Conservation (phyloP, 35 echinoderm and acorn worm genomes). For the Heliocidaris tuberculata region DNA sequence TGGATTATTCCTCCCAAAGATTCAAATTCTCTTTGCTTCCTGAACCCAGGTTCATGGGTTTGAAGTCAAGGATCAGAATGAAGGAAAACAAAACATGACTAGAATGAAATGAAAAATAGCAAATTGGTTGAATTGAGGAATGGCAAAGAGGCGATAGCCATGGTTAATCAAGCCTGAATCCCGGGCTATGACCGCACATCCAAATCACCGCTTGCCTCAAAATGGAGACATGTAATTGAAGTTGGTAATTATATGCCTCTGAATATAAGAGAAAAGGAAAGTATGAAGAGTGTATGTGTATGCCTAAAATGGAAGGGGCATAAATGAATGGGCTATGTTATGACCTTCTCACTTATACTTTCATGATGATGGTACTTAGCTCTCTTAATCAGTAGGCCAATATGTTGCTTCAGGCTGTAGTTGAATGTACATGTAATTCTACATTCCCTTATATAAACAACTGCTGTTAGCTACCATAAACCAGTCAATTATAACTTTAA, state of each 20-base stretch:
- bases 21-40: background rate
- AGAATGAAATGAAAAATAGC: background rate
- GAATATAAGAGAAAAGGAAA: background rate
- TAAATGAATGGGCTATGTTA: background rate
- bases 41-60: background rate
- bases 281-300: background rate
- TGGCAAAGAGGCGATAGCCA: slow-evolving; percentile 34
- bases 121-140: slow-evolving; percentile 28
- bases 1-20: too few relatives aligned
- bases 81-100: background rate
- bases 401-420: too few relatives aligned
- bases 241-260: slow-evolving; percentile 21
- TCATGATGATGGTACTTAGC: background rate
- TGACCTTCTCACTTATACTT: background rate
- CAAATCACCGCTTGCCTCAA: slow-evolving; percentile 14
- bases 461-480: too few relatives aligned
- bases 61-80: background rate
- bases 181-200: slow-evolving; percentile 37
- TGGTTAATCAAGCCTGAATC: slow-evolving; percentile 30
- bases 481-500: too few relatives aligned
- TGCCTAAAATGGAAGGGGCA: background rate
- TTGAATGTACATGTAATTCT: too few relatives aligned
- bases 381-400: too few relatives aligned
- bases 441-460: too few relatives aligned
- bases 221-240: slow-evolving; percentile 12